Evolutionary conservation across 2,888 invertebrate species (phyloP).

Genomic region (Maniola hyperantus): DNA sequence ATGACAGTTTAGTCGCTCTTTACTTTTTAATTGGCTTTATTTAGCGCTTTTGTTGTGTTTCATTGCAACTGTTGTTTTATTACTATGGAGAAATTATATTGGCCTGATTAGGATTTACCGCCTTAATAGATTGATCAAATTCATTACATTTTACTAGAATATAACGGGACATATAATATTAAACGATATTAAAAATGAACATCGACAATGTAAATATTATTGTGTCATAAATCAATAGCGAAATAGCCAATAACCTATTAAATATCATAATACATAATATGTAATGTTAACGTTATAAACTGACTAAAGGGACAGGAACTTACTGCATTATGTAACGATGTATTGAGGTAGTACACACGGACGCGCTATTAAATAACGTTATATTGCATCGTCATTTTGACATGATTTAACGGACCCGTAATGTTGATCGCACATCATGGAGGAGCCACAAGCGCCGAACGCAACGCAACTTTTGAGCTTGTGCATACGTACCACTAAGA

Average conservation of each 20-base stretch:
- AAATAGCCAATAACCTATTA: not conserved
- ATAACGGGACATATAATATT: conserved; percentile 5
- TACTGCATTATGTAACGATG: not conserved
- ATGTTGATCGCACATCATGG: not conserved
- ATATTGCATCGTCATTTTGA: not conserved
- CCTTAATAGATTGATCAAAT: not conserved
- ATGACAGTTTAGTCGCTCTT: conserved; percentile 61
- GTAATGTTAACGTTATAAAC: not conserved
- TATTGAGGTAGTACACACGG: not conserved
- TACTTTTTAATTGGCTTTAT: conserved; percentile 50
- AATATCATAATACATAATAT: not conserved
- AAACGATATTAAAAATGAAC: not conserved
- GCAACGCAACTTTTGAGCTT: no score
- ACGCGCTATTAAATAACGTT: not conserved
- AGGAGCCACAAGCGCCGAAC: not conserved
- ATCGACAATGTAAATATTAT: not conserved
- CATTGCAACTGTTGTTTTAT: conserved; percentile 15
- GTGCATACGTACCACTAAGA: no score
- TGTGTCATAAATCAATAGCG: conserved; percentile 2
- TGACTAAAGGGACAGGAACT: not conserved
- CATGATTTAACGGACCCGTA: not conserved
- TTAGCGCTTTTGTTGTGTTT: conserved; percentile 17
- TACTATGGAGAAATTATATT: conserved; percentile 7
- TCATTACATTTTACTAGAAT: not conserved
- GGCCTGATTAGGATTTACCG: conserved; percentile 2